Conservation (phyloP, 2,113 vertebrate genomes). For the Callorhinus ursinus region DNA sequence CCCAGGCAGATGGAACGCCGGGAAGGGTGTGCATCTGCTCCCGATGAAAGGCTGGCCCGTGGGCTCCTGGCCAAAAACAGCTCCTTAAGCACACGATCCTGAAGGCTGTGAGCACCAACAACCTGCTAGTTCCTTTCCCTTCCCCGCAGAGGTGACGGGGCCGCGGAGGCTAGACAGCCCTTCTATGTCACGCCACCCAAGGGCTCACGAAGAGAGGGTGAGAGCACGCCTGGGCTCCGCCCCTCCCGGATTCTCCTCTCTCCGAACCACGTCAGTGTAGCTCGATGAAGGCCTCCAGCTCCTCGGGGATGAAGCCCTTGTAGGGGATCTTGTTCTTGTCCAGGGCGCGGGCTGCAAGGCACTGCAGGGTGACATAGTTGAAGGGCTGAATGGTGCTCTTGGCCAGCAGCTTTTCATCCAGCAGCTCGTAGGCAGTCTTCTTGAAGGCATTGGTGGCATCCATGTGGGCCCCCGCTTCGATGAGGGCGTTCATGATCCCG, state of each 20-base stretch:
- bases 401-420: conserved; percentile 92
- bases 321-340: conserved; percentile 96
- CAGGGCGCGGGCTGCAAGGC: conserved; percentile 95
- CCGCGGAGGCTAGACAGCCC: background rate
- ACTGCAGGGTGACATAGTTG: conserved; percentile 95
- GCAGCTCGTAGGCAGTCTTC: conserved; percentile 93
- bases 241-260: background rate
- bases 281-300: conserved; percentile 97
- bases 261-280: conserved; percentile 88
- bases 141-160: background rate
- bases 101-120: conserved; percentile 37
- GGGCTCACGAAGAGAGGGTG: background rate
- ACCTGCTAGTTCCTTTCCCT: background rate
- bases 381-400: conserved; percentile 93
- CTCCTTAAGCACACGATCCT: background rate
- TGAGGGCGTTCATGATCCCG: conserved; percentile 91
- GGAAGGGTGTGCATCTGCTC: background rate
- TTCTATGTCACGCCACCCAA: background rate
- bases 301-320: conserved; percentile 95
- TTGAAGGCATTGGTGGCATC: conserved; percentile 94
- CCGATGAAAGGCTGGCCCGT: accelerated
- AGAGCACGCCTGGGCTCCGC: accelerated
- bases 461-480: conserved; percentile 93
- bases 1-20: background rate
- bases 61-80: background rate